phyloP scores from a whole-genome alignment of 37 sponge, comb jelly and placozoan species.

The Chondrilla cf. caribensis region DNA sequence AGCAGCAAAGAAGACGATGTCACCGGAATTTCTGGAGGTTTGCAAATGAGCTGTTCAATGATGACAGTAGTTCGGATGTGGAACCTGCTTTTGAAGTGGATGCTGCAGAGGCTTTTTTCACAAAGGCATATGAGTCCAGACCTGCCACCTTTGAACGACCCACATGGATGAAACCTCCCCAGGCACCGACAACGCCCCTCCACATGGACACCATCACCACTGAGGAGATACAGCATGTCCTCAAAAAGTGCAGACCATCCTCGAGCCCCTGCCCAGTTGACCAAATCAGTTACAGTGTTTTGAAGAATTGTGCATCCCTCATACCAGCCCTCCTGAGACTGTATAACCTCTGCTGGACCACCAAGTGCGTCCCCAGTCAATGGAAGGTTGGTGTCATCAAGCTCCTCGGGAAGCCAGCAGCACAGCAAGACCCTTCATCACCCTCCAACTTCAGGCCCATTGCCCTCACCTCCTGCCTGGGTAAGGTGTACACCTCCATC shows the following conservation, averaged over 20 bases:
- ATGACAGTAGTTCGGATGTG: background rate
- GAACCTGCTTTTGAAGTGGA: background rate
- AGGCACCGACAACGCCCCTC: background rate
- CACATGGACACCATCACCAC: background rate
- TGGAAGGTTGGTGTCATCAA: conserved; percentile 16
- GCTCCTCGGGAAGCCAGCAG: background rate
- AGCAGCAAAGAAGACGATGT: conserved; percentile 21
- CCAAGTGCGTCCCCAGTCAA: background rate
- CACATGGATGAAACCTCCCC: background rate
- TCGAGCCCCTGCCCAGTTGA: conserved; percentile 2
- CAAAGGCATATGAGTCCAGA: background rate
- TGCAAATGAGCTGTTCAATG: background rate
- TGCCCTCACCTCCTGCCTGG: conserved; percentile 22
- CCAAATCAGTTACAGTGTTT: background rate
- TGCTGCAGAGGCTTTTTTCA: background rate
- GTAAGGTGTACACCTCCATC: conserved; percentile 7
- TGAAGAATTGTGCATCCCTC: conserved; percentile 28
- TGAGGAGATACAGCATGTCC: background rate
- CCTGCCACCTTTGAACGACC: background rate
- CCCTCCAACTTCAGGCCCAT: conserved; percentile 16
- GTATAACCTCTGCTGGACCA: background rate
- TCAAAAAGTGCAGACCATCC: background rate
- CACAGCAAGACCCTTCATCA: background rate
- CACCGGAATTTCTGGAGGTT: conserved; percentile 15
- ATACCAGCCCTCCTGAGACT: conserved; percentile 9